Evolutionary conservation across 2,113 vertebrate genomes (phyloP).

Genomic region (Gobiocypris rarus): DNA sequence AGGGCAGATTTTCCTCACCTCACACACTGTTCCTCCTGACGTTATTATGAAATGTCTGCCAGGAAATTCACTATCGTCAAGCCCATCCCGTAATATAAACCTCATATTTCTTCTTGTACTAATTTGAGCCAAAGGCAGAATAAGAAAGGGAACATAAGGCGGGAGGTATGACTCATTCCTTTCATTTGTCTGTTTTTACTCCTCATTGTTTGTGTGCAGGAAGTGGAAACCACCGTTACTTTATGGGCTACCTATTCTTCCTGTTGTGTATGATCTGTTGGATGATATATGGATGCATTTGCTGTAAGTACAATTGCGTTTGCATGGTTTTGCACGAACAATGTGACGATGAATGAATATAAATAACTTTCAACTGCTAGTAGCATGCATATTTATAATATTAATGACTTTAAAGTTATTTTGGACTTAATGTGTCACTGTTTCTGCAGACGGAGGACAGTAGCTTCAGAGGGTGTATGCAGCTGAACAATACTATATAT

Average conservation of each 20-base stretch:
- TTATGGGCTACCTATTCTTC: constrained; percentile 99
- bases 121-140: neutral
- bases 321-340: neutral
- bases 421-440: too few species aligned
- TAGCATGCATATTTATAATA: neutral
- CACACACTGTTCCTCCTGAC: neutral
- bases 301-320: constrained; percentile 84
- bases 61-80: neutral
- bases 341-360: neutral
- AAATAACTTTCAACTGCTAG: neutral
- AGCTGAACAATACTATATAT: too few species aligned
- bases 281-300: constrained; percentile 99
- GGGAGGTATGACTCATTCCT: neutral
- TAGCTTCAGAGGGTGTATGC: too few species aligned
- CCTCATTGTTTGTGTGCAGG: constrained; percentile 72
- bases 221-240: constrained; percentile 98
- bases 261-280: constrained; percentile 99
- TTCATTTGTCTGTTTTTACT: neutral
- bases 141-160: neutral
- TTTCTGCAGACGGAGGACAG: constrained; percentile 87
- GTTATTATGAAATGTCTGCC: neutral
- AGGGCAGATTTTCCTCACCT: neutral
- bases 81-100: neutral
- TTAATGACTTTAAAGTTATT: too few species aligned
- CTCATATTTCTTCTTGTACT: neutral